Base-by-base conservation (phyloP, 2,888 invertebrate species). In the Microctonus aethiopoides region DNA sequence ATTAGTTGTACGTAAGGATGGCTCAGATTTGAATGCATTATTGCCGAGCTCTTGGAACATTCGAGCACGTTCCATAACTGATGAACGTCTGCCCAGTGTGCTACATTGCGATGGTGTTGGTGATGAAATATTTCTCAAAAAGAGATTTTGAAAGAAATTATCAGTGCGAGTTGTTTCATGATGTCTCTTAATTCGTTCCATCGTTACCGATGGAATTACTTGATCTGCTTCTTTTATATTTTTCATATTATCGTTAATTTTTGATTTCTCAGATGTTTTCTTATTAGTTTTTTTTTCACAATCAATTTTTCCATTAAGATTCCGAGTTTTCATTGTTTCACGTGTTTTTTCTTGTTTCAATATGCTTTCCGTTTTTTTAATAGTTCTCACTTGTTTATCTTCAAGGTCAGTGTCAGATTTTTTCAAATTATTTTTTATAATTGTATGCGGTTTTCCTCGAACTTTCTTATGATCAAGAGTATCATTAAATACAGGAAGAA, bases 81-180 rank as follows among this genome's bases (percentile, higher is more conserved):
- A 89, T 1, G 91, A 89, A 74, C 87, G 89, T 72, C 88, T 88
- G 54, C 46, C 46, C 0, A 88, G 87, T 9, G 84, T 76, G 59
- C 72, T 84, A 9, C 76, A 71, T 32, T 85, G 78, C 1, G 87
- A 85, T 0, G 87, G 83, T 1, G 84, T 83, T 0, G 88, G 86
- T 0, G 88, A 81, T 7, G 74, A 64, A 72, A 87, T 77, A 73
- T 90, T 89, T 68, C 91, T 87, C 39, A 93, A 84, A 78, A 93
- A 91, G 22, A 93, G 88, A 84, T 92, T 90, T 83, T 92, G 93
- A 77, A 94, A 94, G 80, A 93, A 94, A 0, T 89, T 89, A 80
- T 93, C 89, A 0, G 91, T 89, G 71, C 91, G 87, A 32, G 92
- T 87, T 4, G 89, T 88, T 76, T 91, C 90, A 73, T 89, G 90